Base-by-base conservation (phyloP, 2,113 vertebrate genomes). In the Regulus satrapa region DNA sequence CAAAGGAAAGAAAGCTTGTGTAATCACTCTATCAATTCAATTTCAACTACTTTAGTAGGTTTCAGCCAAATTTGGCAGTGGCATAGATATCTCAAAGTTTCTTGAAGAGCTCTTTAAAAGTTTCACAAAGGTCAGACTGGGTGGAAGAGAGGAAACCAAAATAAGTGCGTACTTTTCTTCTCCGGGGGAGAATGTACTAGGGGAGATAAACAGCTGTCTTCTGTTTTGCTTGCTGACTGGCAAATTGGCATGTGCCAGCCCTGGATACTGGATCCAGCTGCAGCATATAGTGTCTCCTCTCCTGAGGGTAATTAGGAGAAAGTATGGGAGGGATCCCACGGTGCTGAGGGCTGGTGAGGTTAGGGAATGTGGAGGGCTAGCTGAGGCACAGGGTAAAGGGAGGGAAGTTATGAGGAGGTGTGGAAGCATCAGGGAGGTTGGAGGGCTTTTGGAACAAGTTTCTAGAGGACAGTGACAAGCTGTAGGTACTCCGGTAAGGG, bases 1-100 rank as follows among this genome's bases (percentile, higher is more conserved):
- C 41, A 51, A 88, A 86, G 79, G 75, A 90, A 86, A 89, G 74
- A 85, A 88, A 80, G 95, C 92, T 96, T 96, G 88, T 94, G 55
- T 97, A 97, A 97, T 95, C 92, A 74, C 59, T 92, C 71, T 95
- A 66, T 91, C 89, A 80, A 54, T 94, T 90, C 75, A 6, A 38
- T 82, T 93, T 86, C 75, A 88, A 71, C 81, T 89, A 26, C 67
- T 96, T 92, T 6, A 79, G 62, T 92, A 63, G 85, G 54, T 67
- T 88, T 95, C 52, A 80, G 83, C 55, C 80, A 73, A 86, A 86
- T 92, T 82, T 96, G 85, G 63, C 62, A 75, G 61, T 54, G 20
- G 10, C 25, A 58, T 49, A 93, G 82, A 67, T 62, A 74, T 90
- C 43, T 88, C 46, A 80, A 92, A 92, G 88, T 86, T 93, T 83